These are phyloP conservation scores for Drosophila merina DNA, from an alignment of 2,888 invertebrate species.

Conservation along the genomic window DNA sequence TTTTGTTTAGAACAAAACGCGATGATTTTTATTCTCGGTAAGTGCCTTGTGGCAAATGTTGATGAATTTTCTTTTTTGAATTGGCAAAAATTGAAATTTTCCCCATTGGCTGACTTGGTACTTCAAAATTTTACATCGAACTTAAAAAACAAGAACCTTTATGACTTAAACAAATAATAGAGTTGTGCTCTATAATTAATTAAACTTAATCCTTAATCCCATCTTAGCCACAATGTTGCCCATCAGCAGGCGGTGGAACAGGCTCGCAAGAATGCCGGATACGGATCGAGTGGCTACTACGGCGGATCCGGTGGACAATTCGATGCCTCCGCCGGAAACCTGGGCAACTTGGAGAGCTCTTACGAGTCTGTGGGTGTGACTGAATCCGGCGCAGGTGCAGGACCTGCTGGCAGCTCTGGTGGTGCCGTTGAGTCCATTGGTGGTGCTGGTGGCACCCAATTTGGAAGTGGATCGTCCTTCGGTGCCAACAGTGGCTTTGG, in stretches of 20 bases:
- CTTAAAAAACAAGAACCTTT: neutral
- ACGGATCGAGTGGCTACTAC: slow-evolving; percentile 28
- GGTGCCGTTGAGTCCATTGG: slow-evolving; percentile 10
- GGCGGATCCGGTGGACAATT: slow-evolving; percentile 38
- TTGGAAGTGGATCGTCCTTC: slow-evolving; percentile 49
- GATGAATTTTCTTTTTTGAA: slow-evolving; percentile 63
- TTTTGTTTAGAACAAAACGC: slow-evolving; percentile 46
- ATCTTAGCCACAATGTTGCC: slow-evolving; percentile 77
- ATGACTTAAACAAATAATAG: neutral
- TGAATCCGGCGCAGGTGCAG: slow-evolving; percentile 43
- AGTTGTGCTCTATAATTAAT: too few species aligned
- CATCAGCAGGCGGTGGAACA: slow-evolving; percentile 81
- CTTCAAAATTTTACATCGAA: slow-evolving; percentile 28
- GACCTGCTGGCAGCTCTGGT: slow-evolving; percentile 24
- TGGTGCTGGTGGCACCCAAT: slow-evolving; percentile 17
- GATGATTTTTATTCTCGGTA: slow-evolving; percentile 75
- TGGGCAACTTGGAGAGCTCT: slow-evolving; percentile 62
- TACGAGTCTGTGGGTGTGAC: slow-evolving; percentile 70
- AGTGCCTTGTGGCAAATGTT: slow-evolving; percentile 74
- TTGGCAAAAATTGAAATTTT: slow-evolving; percentile 56
- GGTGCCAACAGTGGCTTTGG: slow-evolving; percentile 63
- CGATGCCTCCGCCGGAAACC: slow-evolving; percentile 17
- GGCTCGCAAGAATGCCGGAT: slow-evolving; percentile 72
- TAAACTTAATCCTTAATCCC: too few species aligned
- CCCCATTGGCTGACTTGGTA: slow-evolving; percentile 77